Evolutionary conservation across 2,113 vertebrate species (phyloP), one percentile per base, ranked within the genome.

Genomic region (Mugil cephalus): DNA sequence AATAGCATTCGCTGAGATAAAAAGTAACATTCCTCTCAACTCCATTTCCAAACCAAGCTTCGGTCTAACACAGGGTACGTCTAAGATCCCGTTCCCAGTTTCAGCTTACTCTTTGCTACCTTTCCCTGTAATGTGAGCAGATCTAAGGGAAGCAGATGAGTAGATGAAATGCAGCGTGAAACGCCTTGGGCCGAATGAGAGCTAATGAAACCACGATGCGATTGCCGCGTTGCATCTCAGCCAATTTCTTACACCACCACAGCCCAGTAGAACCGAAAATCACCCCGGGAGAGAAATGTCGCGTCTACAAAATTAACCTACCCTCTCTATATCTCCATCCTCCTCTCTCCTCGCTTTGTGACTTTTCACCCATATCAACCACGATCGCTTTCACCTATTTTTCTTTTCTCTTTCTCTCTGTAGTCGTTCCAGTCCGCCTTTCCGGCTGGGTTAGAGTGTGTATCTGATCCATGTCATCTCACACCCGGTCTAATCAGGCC

Each of bases 391-490:
- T 18, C 60, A 75, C 54, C 50, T 34, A 21, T 50, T 48, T 10
- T 34, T 19, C 40, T 14, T 45, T 39, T 18, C 12, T 24, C 30
- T 30, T 7, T 42, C 12, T 59, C 58, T 61, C n/a, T 76, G 56
- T 67, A 59, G 79, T 75, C 66, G 39, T 72, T 35, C 50, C 72
- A 83, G 62, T 84, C 73, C 76, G 71, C 83, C 74, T 82, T 87
- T 77, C 55, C 65, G 15, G 61, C 62, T 69, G 67, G 59, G 51
- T 75, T 73, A 78, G 69, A 74, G 40, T 80, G 61, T 69, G 50
- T 84, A 61, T 90, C 82, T 90, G 85, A 90, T 91, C 89, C 69
- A 68, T 90, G 86, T 91, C 87, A 91, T 82, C 79, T 91, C 81
- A 89, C 88, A 89, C 86, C 87, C 80, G 24, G 87, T 74, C 74